Evolutionary conservation across 2,888 invertebrate species (phyloP).

Genomic region (Meta bourneti): DNA sequence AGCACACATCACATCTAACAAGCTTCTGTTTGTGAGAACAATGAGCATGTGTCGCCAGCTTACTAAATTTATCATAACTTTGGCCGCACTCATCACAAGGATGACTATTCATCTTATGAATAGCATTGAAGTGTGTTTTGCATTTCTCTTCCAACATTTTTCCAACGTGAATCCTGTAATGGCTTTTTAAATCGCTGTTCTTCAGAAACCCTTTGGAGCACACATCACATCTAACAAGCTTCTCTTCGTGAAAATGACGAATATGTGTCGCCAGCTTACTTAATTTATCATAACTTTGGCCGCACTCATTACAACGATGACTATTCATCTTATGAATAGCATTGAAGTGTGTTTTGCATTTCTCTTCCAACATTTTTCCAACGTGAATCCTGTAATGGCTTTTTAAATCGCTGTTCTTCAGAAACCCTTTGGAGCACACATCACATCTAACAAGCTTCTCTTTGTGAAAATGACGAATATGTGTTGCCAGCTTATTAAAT

Average conservation of each 20-base stretch:
- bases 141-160: no score
- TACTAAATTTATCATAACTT: no score
- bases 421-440: neutral
- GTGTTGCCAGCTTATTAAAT: neutral
- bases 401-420: neutral
- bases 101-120: no score
- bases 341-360: no score
- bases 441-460: neutral
- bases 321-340: no score
- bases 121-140: no score
- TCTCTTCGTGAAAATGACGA: neutral
- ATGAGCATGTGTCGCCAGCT: neutral
- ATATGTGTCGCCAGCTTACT: neutral
- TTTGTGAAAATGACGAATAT: neutral
- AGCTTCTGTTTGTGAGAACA: neutral
- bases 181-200: neutral
- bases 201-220: neutral
- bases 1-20: neutral
- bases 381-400: neutral
- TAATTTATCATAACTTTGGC: no score
- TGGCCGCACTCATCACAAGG: no score
- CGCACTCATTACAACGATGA: no score
- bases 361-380: neutral
- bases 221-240: neutral
- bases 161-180: neutral